phyloP scores from a whole-genome alignment of 2,113 vertebrate species.

The Alaudala cheleensis region DNA sequence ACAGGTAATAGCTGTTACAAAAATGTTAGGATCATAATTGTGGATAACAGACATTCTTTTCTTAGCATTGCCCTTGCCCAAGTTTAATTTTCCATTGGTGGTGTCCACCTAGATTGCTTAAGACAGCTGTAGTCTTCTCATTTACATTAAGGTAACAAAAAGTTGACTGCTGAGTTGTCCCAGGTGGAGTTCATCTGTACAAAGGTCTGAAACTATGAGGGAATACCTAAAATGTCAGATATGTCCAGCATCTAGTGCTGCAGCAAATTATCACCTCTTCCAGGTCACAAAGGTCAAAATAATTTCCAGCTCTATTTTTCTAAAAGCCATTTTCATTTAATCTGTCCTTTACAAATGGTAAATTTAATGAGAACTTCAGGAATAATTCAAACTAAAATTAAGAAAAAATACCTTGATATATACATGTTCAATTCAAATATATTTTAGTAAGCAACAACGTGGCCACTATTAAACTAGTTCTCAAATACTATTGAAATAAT shows the following conservation, averaged over 20 bases:
- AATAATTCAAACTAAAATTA: conserved; percentile 64
- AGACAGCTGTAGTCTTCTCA: conserved; percentile 8
- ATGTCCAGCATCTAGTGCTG: conserved; percentile 3
- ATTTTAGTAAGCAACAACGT: conserved; percentile 66
- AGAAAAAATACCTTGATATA: conserved; percentile 49
- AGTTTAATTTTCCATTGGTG: neutral
- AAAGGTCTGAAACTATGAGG: conserved; percentile 17
- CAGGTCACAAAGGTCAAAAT: conserved; percentile 68
- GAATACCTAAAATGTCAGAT: conserved; percentile 51
- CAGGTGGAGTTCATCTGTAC: neutral
- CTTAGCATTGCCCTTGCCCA: neutral
- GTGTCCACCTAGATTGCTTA: neutral
- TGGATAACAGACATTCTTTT: conserved; percentile 1
- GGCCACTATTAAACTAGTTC: conserved; percentile 63
- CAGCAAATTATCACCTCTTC: conserved; percentile 54
- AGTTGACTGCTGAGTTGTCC: conserved; percentile 12
- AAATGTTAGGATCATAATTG: conserved; percentile 29
- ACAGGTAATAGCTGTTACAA: conserved; percentile 40
- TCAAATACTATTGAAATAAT: conserved; percentile 68
- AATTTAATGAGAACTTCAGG: conserved; percentile 69
- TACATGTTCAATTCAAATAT: conserved; percentile 58
- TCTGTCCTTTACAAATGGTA: conserved; percentile 70
- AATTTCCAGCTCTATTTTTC: conserved; percentile 72
- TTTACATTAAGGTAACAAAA: conserved; percentile 12
- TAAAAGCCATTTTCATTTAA: conserved; percentile 69